phyloP scores from a whole-genome alignment of 1,140 invertebrate genomes.

The Colletes gigas region DNA sequence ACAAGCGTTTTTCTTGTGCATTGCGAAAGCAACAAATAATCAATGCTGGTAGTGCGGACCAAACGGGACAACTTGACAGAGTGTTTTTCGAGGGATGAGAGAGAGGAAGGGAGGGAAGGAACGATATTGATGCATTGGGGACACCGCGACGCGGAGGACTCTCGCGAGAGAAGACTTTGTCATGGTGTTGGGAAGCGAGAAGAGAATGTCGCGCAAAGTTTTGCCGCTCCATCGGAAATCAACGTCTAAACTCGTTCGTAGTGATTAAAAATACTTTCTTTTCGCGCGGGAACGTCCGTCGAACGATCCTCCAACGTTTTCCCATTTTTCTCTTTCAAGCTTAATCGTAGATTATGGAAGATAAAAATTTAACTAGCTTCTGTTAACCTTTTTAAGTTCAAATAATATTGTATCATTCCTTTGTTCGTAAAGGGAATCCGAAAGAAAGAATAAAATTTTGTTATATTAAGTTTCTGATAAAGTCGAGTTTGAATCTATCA shows the following conservation, averaged over 20 bases:
- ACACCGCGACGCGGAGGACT: neutral
- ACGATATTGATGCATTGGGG: too few relatives aligned
- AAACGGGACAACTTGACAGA: slow-evolving; percentile 75
- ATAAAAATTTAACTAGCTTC: too few relatives aligned
- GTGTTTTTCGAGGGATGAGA: slow-evolving; percentile 43
- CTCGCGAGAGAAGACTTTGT: neutral
- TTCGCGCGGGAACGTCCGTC: slow-evolving; percentile 7
- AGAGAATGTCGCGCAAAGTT: slow-evolving; percentile 47
- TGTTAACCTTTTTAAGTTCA: too few relatives aligned
- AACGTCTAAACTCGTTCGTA: slow-evolving; percentile 67
- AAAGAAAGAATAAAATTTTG: too few relatives aligned
- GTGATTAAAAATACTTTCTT: slow-evolving; percentile 64
- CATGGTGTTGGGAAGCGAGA: neutral
- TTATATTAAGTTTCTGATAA: too few relatives aligned
- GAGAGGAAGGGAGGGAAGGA: neutral
- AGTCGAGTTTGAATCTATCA: too few relatives aligned
- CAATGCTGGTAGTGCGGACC: slow-evolving; percentile 79
- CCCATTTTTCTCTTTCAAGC: too few relatives aligned
- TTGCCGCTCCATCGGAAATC: slow-evolving; percentile 73
- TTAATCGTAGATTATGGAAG: too few relatives aligned
- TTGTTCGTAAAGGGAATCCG: too few relatives aligned
- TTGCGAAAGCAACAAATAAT: slow-evolving; percentile 70
- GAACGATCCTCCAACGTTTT: neutral
- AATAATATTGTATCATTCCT: too few relatives aligned
- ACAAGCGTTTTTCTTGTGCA: slow-evolving; percentile 68